Base-by-base conservation (phyloP, 2,113 vertebrate species). In the Eclectus roratus region DNA sequence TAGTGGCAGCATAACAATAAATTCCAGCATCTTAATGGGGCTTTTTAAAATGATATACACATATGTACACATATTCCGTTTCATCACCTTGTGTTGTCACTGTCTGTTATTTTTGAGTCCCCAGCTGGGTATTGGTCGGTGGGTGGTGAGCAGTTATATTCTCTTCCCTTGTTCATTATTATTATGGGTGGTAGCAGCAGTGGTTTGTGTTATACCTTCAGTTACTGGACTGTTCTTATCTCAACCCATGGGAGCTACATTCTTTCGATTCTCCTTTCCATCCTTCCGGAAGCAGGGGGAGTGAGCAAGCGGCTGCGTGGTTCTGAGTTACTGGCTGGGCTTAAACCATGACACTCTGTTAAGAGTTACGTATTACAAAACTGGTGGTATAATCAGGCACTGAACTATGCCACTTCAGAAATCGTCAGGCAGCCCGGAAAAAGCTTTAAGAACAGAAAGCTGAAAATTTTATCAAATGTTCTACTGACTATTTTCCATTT, bases 321-420 rank as follows among this genome's bases (percentile, higher is more conserved):
- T 56, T 56, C 55, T 56, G 20, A n/a, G 55, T 21, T 56, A 56
- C 55, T 6, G 13, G 55, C 12, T 56, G 31, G 33, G 33, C 55
- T n/a, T 56, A 56, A 56, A n/a, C 55, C 33, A 14, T 14, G 33
- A 56, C 33, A 21, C 64, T 80, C 50, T 89, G 39, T 43, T 85
- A 85, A 37, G 89, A 91, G 93, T 86, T 94, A 41, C 3, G 9
- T 79, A 77, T 71, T 95, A 94, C 35, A 93, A 85, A 82, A 80
- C 79, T 52, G 17, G 44, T 41, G 68, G 23, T 13, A 70, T 46
- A 31, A 82, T 73, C 39, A 91, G 35, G 41, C 70, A 43, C 60
- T 10, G 5, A 92, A 95, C 80, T 74, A 44, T 24, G 18, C 29
- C 47, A 86, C 29, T 87, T 80, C 68, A 72, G 63, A 66, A 95